Evolutionary conservation across 2,888 invertebrate genomes (phyloP), one percentile per base, ranked within the genome.

Genomic region (Clivina fossor): DNA sequence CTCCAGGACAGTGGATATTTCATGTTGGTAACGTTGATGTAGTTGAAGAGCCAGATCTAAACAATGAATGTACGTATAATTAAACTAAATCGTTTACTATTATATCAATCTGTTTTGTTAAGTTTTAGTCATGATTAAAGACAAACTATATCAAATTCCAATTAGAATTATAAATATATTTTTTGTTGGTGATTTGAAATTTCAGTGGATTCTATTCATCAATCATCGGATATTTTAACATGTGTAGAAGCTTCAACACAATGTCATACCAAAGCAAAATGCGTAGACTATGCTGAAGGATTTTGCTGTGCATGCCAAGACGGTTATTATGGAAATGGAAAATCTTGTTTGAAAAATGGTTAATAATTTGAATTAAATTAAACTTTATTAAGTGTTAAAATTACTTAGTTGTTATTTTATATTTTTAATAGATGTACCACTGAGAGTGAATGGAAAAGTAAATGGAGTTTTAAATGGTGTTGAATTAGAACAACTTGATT

Each of bases 321-420:
- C n/a, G 89, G 88, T 4, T 93, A 78, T 74, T 94, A 90, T 69
- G 98, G 98, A 59, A 98, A 98, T 70, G 98, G 98, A 49, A 84
- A 84, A 69, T 85, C 85, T 47, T 98, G 98, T 69, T 81, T 97
- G 56, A 86, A 86, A 71, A 82, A 86, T 69, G 84, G 87, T 80
- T 68, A 66, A 62, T 40, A 18, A 22, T 9, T 22, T 16, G 35
- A 43, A 33, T 33, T 33, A n/a, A 18, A 13, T 11, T 11, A 24
- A 50, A 22, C 47, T 67, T 68, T 8, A 44, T 51, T 56, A 47
- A 50, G 46, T 30, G 38, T 38, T 58, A 55, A 58, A 56, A 32
- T 50, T 24, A 16, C 11, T 8, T 13, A n/a, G 7, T 48, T 41
- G 5, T 56, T 46, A 20, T 35, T 5, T 8, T 11, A 32, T 51